Conservation (phyloP, 2,797 vertebrate species). For the Sebastes hubbsi region DNA sequence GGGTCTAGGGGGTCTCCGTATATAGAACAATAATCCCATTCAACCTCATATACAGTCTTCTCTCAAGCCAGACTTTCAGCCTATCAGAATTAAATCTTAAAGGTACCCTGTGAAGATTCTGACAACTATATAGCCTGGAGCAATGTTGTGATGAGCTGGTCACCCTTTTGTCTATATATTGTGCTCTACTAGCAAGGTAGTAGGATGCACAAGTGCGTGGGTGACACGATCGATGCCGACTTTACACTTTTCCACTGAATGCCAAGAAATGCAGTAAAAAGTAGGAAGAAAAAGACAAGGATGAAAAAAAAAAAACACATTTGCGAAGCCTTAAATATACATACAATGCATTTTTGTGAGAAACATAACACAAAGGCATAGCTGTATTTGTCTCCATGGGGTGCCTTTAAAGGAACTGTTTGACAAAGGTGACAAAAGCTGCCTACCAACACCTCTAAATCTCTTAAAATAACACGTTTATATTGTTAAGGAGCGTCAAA, state of each 20-base stretch:
- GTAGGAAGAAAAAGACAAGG: background rate
- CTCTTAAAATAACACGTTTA: background rate
- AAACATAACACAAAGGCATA: background rate
- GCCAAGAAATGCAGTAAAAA: background rate
- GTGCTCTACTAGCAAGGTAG: background rate
- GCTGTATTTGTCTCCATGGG: background rate
- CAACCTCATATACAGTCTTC: background rate
- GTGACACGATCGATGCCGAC: background rate
- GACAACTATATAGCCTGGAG: background rate
- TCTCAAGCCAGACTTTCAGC: background rate
- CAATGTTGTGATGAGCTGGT: background rate
- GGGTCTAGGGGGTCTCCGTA: too few relatives aligned
- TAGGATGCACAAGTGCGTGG: background rate
- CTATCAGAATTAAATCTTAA: background rate
- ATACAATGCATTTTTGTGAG: background rate
- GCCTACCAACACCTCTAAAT: background rate
- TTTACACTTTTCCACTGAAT: background rate
- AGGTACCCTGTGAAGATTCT: background rate
- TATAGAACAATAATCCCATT: too few relatives aligned
- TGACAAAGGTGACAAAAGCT: background rate
- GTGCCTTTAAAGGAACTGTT: background rate
- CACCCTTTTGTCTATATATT: background rate
- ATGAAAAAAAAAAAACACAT: background rate
- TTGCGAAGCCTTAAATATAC: background rate
- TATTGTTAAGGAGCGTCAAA: background rate